A percentile compares a stretch with the other conserved stretches of the same genome.
Evolutionary conservation across 2,888 invertebrate genomes (phyloP).

Genomic region (Carterocephalus palaemon): DNA sequence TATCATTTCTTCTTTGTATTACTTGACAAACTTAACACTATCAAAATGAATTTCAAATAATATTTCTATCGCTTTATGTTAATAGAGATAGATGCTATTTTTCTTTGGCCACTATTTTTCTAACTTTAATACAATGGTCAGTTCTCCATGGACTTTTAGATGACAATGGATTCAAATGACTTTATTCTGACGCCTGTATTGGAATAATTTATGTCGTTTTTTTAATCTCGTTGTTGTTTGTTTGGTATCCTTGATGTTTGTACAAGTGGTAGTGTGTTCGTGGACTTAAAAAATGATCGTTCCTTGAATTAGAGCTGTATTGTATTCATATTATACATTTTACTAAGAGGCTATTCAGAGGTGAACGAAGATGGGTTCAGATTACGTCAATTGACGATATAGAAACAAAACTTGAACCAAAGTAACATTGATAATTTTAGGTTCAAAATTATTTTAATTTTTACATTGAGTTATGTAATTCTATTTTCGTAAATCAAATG

Average conservation of each 20-base stretch:
- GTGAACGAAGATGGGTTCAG: too few relatives aligned
- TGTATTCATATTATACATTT: too few relatives aligned
- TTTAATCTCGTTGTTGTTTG: slow-evolving; percentile 33
- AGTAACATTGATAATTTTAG: too few relatives aligned
- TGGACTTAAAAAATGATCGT: slow-evolving; percentile 13
- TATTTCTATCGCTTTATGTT: slow-evolving; percentile 29
- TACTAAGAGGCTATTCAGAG: too few relatives aligned
- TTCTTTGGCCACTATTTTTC: slow-evolving; percentile 28
- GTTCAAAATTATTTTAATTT: too few relatives aligned
- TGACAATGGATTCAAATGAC: slow-evolving; percentile 75
- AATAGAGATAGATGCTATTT: slow-evolving; percentile 35
- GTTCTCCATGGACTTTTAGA: slow-evolving; percentile 49
- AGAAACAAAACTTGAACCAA: too few relatives aligned
- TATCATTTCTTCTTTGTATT: slow-evolving; percentile 63
- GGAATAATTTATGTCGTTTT: slow-evolving; percentile 59
- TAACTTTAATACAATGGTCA: slow-evolving; percentile 36
- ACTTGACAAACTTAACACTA: slow-evolving; percentile 34
- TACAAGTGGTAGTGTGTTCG: slow-evolving; percentile 50
- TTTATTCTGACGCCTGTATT: slow-evolving; percentile 64
- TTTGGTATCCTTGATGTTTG: too few relatives aligned
- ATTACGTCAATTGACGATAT: too few relatives aligned
- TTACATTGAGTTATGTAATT: too few relatives aligned
- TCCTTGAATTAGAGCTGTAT: too few relatives aligned
- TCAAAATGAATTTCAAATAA: slow-evolving; percentile 12
- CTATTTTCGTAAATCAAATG: too few relatives aligned